Base-by-base conservation (phyloP, 2,888 invertebrate genomes). In the Pseudococcus longispinus region DNA sequence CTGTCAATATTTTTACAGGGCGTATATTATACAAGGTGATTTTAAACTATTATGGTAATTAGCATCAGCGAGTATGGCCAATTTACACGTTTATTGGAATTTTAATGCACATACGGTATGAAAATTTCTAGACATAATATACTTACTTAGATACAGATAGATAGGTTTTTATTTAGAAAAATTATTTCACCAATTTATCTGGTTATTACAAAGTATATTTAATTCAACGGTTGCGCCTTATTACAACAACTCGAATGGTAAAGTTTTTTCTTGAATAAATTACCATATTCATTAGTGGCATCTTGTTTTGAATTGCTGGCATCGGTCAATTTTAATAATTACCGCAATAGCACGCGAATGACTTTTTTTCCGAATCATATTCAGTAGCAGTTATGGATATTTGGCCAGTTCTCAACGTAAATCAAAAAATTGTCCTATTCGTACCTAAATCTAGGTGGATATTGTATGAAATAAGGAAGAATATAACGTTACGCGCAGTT, bases 81-180 rank as follows among this genome's bases (percentile, higher is more conserved):
- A 80, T 80, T 80, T 80, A 80, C 42, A 42, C 77, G 11, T 42
- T 42, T 80, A 80, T 80, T 80, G 42, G 42, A 80, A 80, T 80
- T 80, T 80, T 80, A 42, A 80, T 80, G 15, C 5, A 80, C 13
- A 42, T 32, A 32, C 32, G 18, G 15, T 60, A 60, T 18, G 74
- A 74, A 74, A 29, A n/a, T 74, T 32, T 74, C 20, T 13, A 46
- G 44, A 15, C 15, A 15, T 46, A 46, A 46, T 46, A 11, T 13
- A 3, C 44, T 46, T 15, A 15, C 44, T 15, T 15, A 46, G 15
- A 46, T 51, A 46, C 13, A 46, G 37, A 26, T 65, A 26, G 26
- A 15, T 65, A 65, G 13, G 1, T 29, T 70, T 70, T 29, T 15
- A 70, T 70, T 70, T 26, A 3, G 6, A 70, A 70, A 70, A 29